Conservation (phyloP, 2,888 invertebrate species). For the Odontomyia ornata region DNA sequence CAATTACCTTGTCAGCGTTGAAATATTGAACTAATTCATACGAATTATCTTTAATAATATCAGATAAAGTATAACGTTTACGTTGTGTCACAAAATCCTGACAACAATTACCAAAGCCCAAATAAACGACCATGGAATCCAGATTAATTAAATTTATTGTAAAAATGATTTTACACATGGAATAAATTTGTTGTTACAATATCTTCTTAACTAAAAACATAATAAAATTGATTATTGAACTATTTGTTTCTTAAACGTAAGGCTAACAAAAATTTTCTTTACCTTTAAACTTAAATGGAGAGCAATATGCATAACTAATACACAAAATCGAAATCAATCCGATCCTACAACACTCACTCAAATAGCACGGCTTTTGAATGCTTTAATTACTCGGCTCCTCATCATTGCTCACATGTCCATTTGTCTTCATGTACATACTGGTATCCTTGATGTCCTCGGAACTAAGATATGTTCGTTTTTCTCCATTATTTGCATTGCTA, state of each 20-base stretch:
- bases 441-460: not conserved
- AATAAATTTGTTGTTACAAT: not conserved
- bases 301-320: too few species aligned
- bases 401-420: conserved; percentile 45
- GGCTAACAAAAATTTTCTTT: too few species aligned
- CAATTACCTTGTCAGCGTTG: too few species aligned
- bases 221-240: conserved; percentile 1
- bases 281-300: too few species aligned
- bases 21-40: too few species aligned
- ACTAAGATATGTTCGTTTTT: conserved; percentile 13
- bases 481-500: conserved; percentile 28
- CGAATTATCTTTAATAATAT: too few species aligned
- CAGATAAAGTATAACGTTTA: too few species aligned
- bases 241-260: not conserved
- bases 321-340: too few species aligned
- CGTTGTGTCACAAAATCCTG: too few species aligned
- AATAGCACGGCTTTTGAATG: not conserved
- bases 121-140: not conserved
- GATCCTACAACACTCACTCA: too few species aligned
- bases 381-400: conserved; percentile 45
- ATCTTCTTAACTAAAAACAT: not conserved
- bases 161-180: not conserved
- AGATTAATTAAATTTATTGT: not conserved
- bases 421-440: not conserved
- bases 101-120: not conserved